These are phyloP conservation scores for Cacoxenus indagator DNA, from an alignment of 2,888 invertebrate genomes.

Conservation along the genomic window DNA sequence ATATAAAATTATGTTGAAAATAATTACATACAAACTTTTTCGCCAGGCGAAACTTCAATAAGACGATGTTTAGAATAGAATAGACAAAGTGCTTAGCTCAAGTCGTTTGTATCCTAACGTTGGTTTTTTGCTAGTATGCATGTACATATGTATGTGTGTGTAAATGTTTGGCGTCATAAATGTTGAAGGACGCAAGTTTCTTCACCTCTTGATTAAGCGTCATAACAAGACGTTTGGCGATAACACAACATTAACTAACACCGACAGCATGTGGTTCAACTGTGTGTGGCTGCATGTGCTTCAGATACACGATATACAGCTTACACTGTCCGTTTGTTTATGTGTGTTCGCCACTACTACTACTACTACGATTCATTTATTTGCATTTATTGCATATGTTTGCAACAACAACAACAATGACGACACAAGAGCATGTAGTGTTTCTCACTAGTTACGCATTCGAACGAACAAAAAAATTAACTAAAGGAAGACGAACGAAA, in stretches of 20 bases:
- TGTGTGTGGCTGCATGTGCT: neutral
- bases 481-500: no score
- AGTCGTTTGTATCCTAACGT: no score
- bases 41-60: no score
- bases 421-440: no score
- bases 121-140: no score
- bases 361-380: constrained; percentile 16
- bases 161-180: constrained; percentile 34
- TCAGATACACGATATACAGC: constrained; percentile 14
- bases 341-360: neutral
- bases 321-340: neutral
- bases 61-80: no score
- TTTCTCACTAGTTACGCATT: no score
- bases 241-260: constrained; percentile 47
- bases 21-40: no score
- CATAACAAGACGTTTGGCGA: constrained; percentile 31
- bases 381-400: constrained; percentile 34
- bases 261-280: neutral
- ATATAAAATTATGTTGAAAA: no score
- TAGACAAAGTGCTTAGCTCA: no score
- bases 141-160: constrained; percentile 10
- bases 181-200: constrained; percentile 61
- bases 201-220: constrained; percentile 47
- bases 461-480: no score
- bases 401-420: neutral